These are phyloP conservation scores for Watsonalla binaria DNA, from an alignment of 2,888 invertebrate species.

Conservation along the genomic window DNA sequence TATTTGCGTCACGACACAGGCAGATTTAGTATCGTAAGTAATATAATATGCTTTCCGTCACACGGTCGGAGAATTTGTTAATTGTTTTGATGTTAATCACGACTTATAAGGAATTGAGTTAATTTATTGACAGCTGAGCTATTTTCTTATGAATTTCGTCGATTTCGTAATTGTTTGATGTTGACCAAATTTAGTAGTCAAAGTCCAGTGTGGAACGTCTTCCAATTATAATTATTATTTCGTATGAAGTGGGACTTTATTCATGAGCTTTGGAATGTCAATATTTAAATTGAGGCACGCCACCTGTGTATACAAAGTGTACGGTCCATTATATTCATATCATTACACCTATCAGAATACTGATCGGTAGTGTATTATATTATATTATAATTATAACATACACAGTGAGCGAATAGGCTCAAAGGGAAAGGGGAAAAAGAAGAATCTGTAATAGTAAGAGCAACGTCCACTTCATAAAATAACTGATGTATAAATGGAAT, in stretches of 20 bases:
- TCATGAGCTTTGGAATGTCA: too few relatives aligned
- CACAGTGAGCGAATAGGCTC: not conserved
- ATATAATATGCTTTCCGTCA: too few relatives aligned
- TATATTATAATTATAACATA: not conserved
- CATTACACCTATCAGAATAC: constrained; percentile 3
- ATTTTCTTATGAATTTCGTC: not conserved
- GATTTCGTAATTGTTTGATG: not conserved
- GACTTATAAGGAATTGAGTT: too few relatives aligned
- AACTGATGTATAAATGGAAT: too few relatives aligned
- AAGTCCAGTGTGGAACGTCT: constrained; percentile 28
- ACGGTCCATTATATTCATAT: constrained; percentile 21
- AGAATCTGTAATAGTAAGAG: too few relatives aligned
- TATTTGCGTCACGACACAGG: too few relatives aligned
- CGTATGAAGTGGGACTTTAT: not conserved
- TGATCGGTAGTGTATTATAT: not conserved
- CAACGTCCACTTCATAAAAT: too few relatives aligned
- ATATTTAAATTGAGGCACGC: not conserved
- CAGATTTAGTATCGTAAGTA: too few relatives aligned
- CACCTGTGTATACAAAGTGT: not conserved
- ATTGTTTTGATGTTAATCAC: too few relatives aligned
- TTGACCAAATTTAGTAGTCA: constrained; percentile 42
- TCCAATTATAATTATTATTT: constrained; percentile 19
- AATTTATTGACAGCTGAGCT: too few relatives aligned
- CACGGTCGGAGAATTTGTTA: too few relatives aligned
- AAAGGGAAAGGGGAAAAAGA: too few relatives aligned